Conservation (phyloP, 1,140 invertebrate species). For the Heliconius eleuchia region DNA sequence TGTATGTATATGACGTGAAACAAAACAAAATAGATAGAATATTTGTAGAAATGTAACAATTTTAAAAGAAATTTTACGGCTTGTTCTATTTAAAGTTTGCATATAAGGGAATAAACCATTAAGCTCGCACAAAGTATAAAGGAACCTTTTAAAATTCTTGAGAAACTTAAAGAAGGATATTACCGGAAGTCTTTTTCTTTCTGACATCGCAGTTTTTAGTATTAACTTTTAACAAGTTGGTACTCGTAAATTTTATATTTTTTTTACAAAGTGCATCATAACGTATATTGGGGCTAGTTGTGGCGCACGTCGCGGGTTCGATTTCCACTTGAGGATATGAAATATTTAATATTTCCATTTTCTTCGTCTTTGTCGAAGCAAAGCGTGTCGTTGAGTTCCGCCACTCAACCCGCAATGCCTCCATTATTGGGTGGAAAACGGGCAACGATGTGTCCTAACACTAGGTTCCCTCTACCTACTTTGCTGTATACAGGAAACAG, state of each 20-base stretch:
- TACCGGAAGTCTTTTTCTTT: not conserved
- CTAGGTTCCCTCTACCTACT: no score
- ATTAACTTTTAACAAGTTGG: constrained; percentile 5
- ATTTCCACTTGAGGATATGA: no score
- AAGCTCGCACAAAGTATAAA: not conserved
- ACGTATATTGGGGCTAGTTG: not conserved
- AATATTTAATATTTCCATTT: no score
- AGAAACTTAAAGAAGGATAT: constrained; percentile 7
- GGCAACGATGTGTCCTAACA: no score
- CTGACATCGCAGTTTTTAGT: not conserved
- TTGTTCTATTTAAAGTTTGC: not conserved
- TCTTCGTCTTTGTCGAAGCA: no score
- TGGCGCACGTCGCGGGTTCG: no score
- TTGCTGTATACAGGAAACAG: no score
- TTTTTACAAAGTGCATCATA: not conserved
- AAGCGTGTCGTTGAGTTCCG: no score
- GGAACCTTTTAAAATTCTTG: not conserved
- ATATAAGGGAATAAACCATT: not conserved
- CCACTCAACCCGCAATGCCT: no score
- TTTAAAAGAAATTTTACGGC: not conserved
- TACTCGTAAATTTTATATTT: not conserved
- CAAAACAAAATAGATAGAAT: no score
- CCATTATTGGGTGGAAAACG: no score
- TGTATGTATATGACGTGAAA: not conserved
- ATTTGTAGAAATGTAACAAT: not conserved